A percentile compares a stretch with the other conserved stretches of the same genome.
phyloP scores from a whole-genome alignment of 2,888 invertebrate genomes.

The Homarus gammarus region DNA sequence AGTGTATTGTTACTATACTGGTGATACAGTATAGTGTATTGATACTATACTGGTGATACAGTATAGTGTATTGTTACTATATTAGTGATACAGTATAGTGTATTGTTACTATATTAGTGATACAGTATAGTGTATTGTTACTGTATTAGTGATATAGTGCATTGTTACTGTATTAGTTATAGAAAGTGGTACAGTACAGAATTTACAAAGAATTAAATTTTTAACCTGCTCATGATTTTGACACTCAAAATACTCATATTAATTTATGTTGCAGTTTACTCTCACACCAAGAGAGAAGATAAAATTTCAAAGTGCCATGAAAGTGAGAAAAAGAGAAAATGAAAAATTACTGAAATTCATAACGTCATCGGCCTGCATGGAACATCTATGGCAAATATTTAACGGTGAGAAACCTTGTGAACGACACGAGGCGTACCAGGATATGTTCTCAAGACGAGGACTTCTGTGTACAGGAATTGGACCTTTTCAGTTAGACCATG shows the following conservation, averaged over 20 bases:
- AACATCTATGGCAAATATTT: slow-evolving; percentile 58
- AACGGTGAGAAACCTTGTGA: slow-evolving; percentile 46
- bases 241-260: background rate
- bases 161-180: background rate
- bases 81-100: too few species aligned
- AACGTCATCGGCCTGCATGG: slow-evolving; percentile 45
- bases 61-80: too few species aligned
- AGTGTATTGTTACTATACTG: too few species aligned
- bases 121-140: too few species aligned
- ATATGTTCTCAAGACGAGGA: slow-evolving; percentile 24
- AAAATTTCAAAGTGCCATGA: slow-evolving; percentile 55
- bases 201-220: background rate
- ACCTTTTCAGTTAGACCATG: slow-evolving; percentile 58
- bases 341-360: slow-evolving; percentile 59
- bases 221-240: background rate
- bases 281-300: slow-evolving; percentile 55
- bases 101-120: too few species aligned
- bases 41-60: too few species aligned
- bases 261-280: slow-evolving; percentile 3
- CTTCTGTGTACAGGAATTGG: slow-evolving; percentile 58
- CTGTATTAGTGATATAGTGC: too few species aligned
- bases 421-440: slow-evolving; percentile 60
- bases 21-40: too few species aligned
- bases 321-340: slow-evolving; percentile 51
- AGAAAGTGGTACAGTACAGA: background rate